Evolutionary conservation across 64 coral and sea anemone species (phyloP).

Genomic region (Astreopora myriophthalma): DNA sequence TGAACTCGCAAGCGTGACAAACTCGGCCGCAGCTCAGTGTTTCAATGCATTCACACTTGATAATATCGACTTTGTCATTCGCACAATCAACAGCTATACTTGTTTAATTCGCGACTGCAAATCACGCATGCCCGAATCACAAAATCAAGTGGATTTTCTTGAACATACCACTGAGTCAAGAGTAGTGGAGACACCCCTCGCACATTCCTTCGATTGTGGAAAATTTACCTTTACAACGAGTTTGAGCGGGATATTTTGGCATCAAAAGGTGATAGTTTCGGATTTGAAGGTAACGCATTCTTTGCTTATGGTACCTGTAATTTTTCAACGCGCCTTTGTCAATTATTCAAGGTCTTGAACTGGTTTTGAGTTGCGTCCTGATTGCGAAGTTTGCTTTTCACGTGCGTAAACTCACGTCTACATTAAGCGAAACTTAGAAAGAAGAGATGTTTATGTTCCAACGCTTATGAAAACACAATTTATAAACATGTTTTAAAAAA

Average conservation of each 20-base stretch:
- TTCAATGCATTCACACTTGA: background rate
- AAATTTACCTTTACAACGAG: background rate
- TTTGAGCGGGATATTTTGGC: background rate
- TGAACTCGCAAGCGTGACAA: background rate
- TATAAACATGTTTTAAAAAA: too few species aligned
- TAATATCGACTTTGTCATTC: background rate
- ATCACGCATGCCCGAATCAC: slow-evolving; percentile 25
- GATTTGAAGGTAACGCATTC: slow-evolving; percentile 1
- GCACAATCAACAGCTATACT: background rate
- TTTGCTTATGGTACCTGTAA: slow-evolving; percentile 8
- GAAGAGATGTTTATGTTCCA: too few species aligned
- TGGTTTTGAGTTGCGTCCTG: background rate
- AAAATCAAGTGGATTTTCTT: background rate
- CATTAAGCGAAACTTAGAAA: too few species aligned
- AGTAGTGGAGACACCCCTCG: background rate
- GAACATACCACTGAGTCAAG: background rate
- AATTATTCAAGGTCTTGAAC: slow-evolving; percentile 3
- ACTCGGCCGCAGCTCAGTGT: background rate
- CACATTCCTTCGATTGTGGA: too few species aligned
- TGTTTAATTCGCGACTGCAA: background rate
- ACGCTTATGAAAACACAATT: too few species aligned
- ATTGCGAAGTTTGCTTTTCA: too few species aligned
- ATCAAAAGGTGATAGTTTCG: background rate
- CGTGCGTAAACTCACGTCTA: too few species aligned
- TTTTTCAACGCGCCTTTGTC: background rate